Evolutionary conservation across 2,888 invertebrate species (phyloP), one percentile per base, ranked within the genome.

Genomic region (Drosophila setosimentum): DNA sequence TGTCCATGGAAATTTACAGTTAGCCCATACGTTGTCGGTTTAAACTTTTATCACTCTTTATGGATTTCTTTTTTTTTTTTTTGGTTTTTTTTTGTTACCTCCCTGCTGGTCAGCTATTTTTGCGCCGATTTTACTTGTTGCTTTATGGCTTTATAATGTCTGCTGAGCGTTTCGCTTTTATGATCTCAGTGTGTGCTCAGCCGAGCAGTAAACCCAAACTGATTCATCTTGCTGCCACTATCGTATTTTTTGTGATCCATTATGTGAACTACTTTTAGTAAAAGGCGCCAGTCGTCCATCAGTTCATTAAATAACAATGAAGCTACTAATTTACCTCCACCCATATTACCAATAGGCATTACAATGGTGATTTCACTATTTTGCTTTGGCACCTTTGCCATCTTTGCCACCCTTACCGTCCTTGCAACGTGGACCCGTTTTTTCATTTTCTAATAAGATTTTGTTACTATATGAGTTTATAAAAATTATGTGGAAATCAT

Each of bases 131-230:
- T 82, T 78, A 85, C 63, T 86, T 82, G 86, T 74, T 81, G 88
- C 86, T 90, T 87, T 89, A 87, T 87, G 80, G 72, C 82, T 90
- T 89, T 87, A 87, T 90, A 90, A 90, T 90, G 90, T 84, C 90
- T 73, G 86, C 89, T 70, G 86, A 59, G 59, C 81, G 73, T 75
- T 85, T 61, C 30, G 79, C 29, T 90, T 87, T 87, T 90, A 87
- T 88, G 90, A 86, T 82, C 90, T 89, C 64, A 50, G 60, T 45
- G 50, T 60, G 63, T 54, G 63, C 70, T 49, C 55, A 57, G 60
- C 50, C 57, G 49, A 75, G 72, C 84, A 60, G 69, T 74, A 73
- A 87, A 87, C 67, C 71, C 68, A 51, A 74, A 67, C 80, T 75
- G 78, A 80, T 82, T 88, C 80, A 79, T 72, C 51, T 65, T 37